A percentile compares a stretch with the other conserved stretches of the same genome.
Evolutionary conservation across 2,113 vertebrate genomes (phyloP).

Genomic region (Cynopterus brachyotis): DNA sequence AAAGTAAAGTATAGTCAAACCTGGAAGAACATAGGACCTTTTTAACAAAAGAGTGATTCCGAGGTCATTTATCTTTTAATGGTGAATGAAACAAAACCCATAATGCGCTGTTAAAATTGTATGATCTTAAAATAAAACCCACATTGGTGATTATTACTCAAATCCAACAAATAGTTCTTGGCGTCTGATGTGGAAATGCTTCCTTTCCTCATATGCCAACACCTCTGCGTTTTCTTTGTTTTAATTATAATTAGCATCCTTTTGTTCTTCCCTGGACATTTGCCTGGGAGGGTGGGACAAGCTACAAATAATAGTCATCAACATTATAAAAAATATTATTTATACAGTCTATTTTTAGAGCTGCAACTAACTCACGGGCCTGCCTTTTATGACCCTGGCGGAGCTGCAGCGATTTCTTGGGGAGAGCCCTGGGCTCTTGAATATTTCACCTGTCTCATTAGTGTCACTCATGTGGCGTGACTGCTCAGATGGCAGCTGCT

Average conservation of each 20-base stretch:
- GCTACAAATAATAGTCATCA: slow-evolving; percentile 60
- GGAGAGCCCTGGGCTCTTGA: neutral
- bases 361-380: neutral
- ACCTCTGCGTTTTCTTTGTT: slow-evolving; percentile 60
- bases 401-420: neutral
- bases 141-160: slow-evolving; percentile 36
- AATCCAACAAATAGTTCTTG: neutral
- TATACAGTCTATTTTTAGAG: slow-evolving; percentile 48
- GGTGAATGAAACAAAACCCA: neutral
- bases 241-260: slow-evolving; percentile 49
- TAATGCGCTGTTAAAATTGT: neutral
- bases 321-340: slow-evolving; percentile 50
- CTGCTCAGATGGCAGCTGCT: slow-evolving; percentile 54
- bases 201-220: slow-evolving; percentile 31
- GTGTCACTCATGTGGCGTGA: slow-evolving; percentile 43
- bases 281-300: slow-evolving; percentile 48
- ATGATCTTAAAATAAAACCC: slow-evolving; percentile 48
- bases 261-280: slow-evolving; percentile 61
- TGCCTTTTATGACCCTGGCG: neutral
- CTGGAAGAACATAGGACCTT: neutral
- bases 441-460: slow-evolving; percentile 68
- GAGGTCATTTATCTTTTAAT: neutral
- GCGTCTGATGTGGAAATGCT: neutral
- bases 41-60: neutral
- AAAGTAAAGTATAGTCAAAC: neutral